phyloP scores from a whole-genome alignment of 2,113 vertebrate genomes.

The Oreochromis spilurus region DNA sequence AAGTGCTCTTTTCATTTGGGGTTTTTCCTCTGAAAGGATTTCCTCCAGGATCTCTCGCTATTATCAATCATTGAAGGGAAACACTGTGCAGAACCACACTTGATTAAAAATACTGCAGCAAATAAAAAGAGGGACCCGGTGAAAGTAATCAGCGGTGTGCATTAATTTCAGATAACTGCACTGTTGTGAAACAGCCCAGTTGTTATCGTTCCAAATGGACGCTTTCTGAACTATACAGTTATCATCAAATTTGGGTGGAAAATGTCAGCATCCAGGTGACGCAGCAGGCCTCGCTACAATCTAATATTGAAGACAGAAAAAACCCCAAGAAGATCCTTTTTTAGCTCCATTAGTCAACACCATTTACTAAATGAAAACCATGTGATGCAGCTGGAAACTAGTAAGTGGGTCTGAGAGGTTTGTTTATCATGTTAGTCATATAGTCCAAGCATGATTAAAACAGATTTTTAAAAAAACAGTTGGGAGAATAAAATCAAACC shows the following conservation, averaged over 20 bases:
- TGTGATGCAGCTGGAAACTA: background rate
- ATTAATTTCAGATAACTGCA: background rate
- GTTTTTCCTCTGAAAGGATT: conserved; percentile 75
- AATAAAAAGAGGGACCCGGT: background rate
- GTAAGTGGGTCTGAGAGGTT: background rate
- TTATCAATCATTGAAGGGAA: conserved; percentile 10
- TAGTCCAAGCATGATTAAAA: background rate
- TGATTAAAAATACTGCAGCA: background rate
- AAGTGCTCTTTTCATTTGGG: conserved; percentile 77
- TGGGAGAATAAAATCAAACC: background rate
- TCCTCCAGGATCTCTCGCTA: conserved; percentile 46
- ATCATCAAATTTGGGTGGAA: background rate
- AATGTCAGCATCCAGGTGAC: background rate
- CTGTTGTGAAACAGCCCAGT: background rate
- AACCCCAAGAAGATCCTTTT: rapidly evolving
- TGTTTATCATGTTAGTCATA: background rate
- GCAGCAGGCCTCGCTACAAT: background rate
- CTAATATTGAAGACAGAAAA: background rate
- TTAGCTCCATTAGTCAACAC: background rate
- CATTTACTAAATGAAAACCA: background rate
- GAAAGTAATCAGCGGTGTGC: rapidly evolving
- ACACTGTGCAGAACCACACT: background rate
- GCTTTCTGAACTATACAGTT: background rate
- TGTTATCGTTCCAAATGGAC: background rate
- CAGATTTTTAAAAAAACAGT: background rate